Conservation (phyloP, 2,888 invertebrate genomes). For the Tinea pellionella region DNA sequence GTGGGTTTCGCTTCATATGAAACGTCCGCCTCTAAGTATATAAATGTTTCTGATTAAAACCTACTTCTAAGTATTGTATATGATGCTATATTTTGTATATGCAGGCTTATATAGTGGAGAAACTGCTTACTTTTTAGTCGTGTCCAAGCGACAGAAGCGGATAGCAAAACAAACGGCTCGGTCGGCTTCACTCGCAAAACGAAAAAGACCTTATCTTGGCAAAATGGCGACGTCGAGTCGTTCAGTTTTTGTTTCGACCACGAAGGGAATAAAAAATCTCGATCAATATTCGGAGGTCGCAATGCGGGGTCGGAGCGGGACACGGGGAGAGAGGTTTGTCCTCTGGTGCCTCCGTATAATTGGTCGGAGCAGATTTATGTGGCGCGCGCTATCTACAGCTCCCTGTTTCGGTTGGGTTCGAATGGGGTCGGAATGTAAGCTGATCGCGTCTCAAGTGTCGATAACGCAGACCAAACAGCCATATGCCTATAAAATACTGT, state of each 20-base stretch:
- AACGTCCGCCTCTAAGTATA: neutral
- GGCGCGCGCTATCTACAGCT: slow-evolving; percentile 33
- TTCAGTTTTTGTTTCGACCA: slow-evolving; percentile 10
- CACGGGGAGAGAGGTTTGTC: slow-evolving; percentile 30
- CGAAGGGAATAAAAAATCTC: slow-evolving; percentile 21
- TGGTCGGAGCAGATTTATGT: slow-evolving; percentile 49
- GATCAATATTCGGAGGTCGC: slow-evolving; percentile 54
- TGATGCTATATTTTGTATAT: neutral
- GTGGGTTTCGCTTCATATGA: neutral
- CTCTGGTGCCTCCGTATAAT: slow-evolving; percentile 41
- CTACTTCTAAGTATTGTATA: neutral
- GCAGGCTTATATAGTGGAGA: neutral
- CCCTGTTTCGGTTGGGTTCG: slow-evolving; percentile 21
- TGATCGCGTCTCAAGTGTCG: slow-evolving; percentile 4
- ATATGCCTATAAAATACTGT: neutral
- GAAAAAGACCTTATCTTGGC: slow-evolving; percentile 45
- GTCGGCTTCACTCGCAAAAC: slow-evolving; percentile 27
- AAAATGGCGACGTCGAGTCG: slow-evolving; percentile 40
- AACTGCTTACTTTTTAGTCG: slow-evolving; percentile 10
- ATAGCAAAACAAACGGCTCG: slow-evolving; percentile 17
- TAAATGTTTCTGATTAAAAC: neutral
- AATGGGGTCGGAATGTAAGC: slow-evolving; percentile 28
- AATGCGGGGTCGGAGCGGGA: slow-evolving; percentile 7
- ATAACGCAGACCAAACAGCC: neutral
- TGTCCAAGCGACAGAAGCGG: slow-evolving; percentile 13